phyloP scores from a whole-genome alignment of 2,113 vertebrate species.

The Anas platyrhynchos region DNA sequence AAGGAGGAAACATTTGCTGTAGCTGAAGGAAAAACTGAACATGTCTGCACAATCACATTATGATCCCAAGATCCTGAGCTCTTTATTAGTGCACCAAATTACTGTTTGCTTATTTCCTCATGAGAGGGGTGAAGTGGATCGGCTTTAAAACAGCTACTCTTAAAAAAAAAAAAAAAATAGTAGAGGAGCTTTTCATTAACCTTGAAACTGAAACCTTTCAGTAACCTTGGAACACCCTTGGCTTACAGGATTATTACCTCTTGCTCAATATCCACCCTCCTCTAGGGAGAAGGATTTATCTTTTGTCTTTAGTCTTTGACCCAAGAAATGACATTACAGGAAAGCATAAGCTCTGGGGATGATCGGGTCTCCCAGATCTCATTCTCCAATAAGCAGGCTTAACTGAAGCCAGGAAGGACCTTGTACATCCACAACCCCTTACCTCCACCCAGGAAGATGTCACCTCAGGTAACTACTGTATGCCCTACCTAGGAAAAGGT shows the following conservation, averaged over 20 bases:
- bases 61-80: background rate
- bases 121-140: background rate
- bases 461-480: background rate
- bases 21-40: background rate
- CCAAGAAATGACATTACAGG: background rate
- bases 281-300: background rate
- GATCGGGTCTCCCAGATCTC: rapidly evolving
- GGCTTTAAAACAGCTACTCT: background rate
- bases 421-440: background rate
- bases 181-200: background rate
- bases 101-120: background rate
- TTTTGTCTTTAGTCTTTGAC: background rate
- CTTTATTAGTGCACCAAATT: background rate
- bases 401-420: background rate
- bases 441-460: background rate
- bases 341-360: background rate
- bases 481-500: background rate
- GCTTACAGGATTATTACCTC: background rate
- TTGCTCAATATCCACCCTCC: background rate
- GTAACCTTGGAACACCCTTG: background rate
- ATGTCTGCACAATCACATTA: background rate
- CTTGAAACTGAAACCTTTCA: background rate
- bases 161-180: background rate
- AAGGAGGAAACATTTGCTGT: background rate
- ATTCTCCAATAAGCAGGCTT: background rate